Evolutionary conservation across 2,797 vertebrate genomes (phyloP), one percentile per base, ranked within the genome.

Genomic region (Melanotaenia boesemani): DNA sequence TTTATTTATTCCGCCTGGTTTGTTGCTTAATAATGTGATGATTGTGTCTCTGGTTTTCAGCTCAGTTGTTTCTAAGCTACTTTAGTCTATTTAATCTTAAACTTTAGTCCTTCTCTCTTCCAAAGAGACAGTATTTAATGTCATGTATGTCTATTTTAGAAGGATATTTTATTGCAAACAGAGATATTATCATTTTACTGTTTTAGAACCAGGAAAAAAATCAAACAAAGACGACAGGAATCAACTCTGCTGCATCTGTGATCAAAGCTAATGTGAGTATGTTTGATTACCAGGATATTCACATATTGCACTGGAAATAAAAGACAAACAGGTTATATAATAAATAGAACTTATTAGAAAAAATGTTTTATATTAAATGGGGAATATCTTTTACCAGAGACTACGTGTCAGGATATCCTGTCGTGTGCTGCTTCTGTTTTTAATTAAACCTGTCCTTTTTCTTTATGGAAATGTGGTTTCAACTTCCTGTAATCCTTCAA

Each of bases 201-300:
- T 78, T 84, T 67, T 15, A 92, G 90, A 81, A 60, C 9, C 61
- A 84, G 57, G 71, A 72, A 66, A 71, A 86, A 39, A 66, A 65
- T 5, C 75, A 15, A 4, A 72, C 11, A n/a, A 78, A 50, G 63
- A 80, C 9, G 72, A 76, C 32, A 13, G 84, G 91, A 32, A 86
- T 89, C 62, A 74, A 15, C 46, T 56, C 28, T 1, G 64, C 85
- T 2, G 75, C 86, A 1, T 94, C 93, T 3, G 91, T 91, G 66
- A 90, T 92, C 78, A 92, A 95, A 77, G 94, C 95, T 2, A 93
- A 94, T 41, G 95, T 95, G 81, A 69, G 79, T 76, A 0, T 48
- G 34, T n/a, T 11, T 39, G 11, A 41, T 41, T 15, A 15, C 11
- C 39, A 3, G 13, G 39, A 41, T 41, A 41, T 41, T 41, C 13